phyloP scores from a whole-genome alignment of 2,888 invertebrate genomes.

The Calameuta idolon region DNA sequence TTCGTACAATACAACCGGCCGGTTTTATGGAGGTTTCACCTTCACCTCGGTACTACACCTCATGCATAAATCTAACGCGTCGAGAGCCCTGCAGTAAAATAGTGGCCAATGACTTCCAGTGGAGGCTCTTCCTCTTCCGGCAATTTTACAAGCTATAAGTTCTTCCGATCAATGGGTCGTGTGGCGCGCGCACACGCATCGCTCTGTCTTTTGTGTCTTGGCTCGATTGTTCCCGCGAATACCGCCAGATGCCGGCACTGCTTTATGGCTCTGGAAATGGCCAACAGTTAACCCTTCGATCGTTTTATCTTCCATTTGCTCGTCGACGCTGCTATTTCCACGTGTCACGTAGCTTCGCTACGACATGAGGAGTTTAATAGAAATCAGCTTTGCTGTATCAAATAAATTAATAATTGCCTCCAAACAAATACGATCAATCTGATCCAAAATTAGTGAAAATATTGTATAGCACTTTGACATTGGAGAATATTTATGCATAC shows the following conservation, averaged over 20 bases:
- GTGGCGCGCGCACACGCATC: conserved; percentile 54
- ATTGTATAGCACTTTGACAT: background rate
- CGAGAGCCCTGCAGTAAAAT: background rate
- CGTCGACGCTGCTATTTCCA: background rate
- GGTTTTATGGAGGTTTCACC: background rate
- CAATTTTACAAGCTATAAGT: conserved; percentile 47
- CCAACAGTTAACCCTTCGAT: conserved; percentile 50
- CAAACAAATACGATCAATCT: background rate
- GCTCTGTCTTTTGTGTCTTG: conserved; percentile 37
- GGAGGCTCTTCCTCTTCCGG: conserved; percentile 27
- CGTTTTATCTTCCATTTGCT: conserved; percentile 45
- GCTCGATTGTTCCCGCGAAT: conserved; percentile 46
- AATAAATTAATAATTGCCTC: background rate
- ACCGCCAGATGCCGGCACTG: conserved; percentile 58
- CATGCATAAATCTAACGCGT: background rate
- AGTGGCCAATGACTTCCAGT: background rate
- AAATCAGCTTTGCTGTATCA: background rate
- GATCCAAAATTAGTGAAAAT: background rate
- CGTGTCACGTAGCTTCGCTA: background rate
- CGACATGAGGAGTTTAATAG: background rate
- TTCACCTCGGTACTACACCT: background rate
- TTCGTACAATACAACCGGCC: background rate
- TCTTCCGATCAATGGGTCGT: conserved; percentile 63
- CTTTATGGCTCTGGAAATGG: conserved; percentile 58
- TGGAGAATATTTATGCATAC: background rate